A percentile compares a stretch with the other conserved stretches of the same genome.
phyloP scores from a whole-genome alignment of 2,113 vertebrate genomes.

The Brachionichthys hirsutus region DNA sequence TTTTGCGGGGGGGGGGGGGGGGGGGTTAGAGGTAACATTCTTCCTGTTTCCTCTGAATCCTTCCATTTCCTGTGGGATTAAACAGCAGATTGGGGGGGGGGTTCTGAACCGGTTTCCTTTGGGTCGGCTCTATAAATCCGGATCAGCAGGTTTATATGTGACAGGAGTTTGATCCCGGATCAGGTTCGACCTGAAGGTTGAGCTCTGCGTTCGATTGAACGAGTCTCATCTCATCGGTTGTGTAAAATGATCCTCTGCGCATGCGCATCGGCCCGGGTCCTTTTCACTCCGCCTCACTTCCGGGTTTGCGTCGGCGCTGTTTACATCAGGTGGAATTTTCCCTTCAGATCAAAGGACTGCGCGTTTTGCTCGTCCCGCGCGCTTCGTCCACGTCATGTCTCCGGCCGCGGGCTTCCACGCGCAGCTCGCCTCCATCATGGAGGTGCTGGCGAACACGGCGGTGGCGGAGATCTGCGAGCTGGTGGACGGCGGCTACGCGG shows the following conservation, averaged over 20 bases:
- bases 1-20: too few species aligned
- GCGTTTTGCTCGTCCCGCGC: neutral
- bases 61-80: too few species aligned
- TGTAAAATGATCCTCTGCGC: constrained; percentile 6
- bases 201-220: too few species aligned
- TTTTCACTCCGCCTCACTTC: constrained; percentile 22
- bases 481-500: constrained; percentile 61
- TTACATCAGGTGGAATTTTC: neutral
- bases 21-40: too few species aligned
- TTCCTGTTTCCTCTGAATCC: too few species aligned
- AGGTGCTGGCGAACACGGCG: constrained; percentile 66
- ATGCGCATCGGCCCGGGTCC: neutral
- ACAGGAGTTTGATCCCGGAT: too few species aligned
- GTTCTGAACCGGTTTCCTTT: too few species aligned
- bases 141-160: too few species aligned
- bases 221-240: too few species aligned
- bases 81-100: too few species aligned
- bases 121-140: too few species aligned
- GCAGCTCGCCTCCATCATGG: constrained; percentile 71
- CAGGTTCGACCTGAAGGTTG: too few species aligned
- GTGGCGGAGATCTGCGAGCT: constrained; percentile 72
- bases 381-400: constrained; percentile 33
- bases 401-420: constrained; percentile 60
- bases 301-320: constrained; percentile 22
- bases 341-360: neutral